These are phyloP conservation scores for Acronicta psi DNA, from an alignment of 2,888 invertebrate species.

Conservation along the genomic window DNA sequence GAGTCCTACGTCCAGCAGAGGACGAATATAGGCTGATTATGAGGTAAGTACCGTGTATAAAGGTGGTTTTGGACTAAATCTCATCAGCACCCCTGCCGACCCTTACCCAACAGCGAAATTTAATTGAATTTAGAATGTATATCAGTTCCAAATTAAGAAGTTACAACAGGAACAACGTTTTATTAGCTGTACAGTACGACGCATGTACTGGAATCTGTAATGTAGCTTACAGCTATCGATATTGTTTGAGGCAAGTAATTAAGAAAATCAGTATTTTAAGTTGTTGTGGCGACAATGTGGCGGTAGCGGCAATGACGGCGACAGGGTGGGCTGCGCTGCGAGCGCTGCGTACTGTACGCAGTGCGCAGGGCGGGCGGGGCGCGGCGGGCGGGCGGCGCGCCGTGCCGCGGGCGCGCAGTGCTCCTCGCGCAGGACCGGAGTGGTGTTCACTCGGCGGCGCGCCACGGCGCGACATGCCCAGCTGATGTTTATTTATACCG, in stretches of 20 bases:
- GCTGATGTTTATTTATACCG: conserved; percentile 91
- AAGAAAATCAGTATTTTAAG: conserved; percentile 46
- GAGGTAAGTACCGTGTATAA: no score
- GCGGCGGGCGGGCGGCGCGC: conserved; percentile 71
- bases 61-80: no score
- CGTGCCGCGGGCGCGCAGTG: conserved; percentile 84
- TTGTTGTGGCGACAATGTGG: conserved; percentile 53
- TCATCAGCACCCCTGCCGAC: conserved; percentile 16
- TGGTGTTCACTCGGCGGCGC: conserved; percentile 91
- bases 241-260: conserved; percentile 30
- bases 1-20: no score
- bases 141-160: no score
- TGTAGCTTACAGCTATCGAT: no score
- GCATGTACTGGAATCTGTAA: no score
- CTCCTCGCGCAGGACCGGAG: conserved; percentile 90
- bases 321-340: conserved; percentile 37
- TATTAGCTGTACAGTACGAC: no score
- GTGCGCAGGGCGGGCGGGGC: conserved; percentile 80
- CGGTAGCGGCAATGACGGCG: conserved; percentile 49
- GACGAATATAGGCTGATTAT: no score
- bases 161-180: no score
- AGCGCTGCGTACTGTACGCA: conserved; percentile 61
- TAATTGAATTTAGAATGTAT: no score
- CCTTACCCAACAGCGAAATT: no score
- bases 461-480: conserved; percentile 91